phyloP scores from a whole-genome alignment of 2,888 invertebrate species.

The Diabrotica balteata region DNA sequence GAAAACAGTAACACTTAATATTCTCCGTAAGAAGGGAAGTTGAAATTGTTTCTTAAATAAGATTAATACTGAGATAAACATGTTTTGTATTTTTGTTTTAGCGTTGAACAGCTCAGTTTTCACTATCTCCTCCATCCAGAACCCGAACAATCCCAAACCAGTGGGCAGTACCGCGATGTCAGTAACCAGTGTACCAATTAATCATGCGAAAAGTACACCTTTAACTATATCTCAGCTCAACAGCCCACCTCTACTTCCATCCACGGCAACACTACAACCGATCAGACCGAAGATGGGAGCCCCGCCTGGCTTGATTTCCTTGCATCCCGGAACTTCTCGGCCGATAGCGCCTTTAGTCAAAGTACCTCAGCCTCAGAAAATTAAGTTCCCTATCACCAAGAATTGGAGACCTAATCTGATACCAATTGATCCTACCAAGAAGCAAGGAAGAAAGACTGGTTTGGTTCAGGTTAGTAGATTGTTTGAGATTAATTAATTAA shows the following conservation, averaged over 20 bases:
- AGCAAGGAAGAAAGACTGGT: slow-evolving; percentile 61
- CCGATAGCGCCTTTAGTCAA: slow-evolving; percentile 51
- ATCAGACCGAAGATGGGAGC: slow-evolving; percentile 41
- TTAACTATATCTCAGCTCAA: slow-evolving; percentile 56
- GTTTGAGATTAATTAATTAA: not conserved
- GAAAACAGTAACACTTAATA: too few relatives aligned
- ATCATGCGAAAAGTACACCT: slow-evolving; percentile 54
- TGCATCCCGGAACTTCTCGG: slow-evolving; percentile 52
- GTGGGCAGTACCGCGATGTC: slow-evolving; percentile 31
- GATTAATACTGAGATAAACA: too few relatives aligned
- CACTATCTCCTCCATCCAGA: too few relatives aligned
- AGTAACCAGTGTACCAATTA: slow-evolving; percentile 45
- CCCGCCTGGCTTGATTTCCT: slow-evolving; percentile 58
- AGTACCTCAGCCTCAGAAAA: slow-evolving; percentile 57
- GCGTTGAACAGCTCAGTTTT: too few relatives aligned
- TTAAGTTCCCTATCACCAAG: slow-evolving; percentile 65
- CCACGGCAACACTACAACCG: slow-evolving; percentile 34
- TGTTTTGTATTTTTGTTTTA: too few relatives aligned
- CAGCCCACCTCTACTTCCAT: slow-evolving; percentile 48
- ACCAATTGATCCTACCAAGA: slow-evolving; percentile 64
- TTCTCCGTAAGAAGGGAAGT: too few relatives aligned
- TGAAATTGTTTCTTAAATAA: too few relatives aligned
- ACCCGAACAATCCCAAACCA: slow-evolving; percentile 13
- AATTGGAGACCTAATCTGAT: slow-evolving; percentile 77
- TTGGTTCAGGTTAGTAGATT: slow-evolving; percentile 68